phyloP scores from a whole-genome alignment of 2,113 vertebrate species.

The Dasyurus viverrinus region DNA sequence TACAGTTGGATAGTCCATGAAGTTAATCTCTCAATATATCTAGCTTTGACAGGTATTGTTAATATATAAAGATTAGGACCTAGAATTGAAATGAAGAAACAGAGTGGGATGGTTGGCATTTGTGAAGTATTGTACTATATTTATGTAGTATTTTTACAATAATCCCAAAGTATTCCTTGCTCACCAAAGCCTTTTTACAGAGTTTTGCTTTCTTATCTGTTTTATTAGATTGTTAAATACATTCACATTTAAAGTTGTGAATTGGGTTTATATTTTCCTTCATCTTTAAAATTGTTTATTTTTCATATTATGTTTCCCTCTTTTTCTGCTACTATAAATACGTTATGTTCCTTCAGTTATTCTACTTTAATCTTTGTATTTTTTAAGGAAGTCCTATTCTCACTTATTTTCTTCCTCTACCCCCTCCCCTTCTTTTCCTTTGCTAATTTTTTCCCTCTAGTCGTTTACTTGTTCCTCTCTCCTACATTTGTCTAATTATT shows the following conservation, averaged over 20 bases:
- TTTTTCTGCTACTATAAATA: background rate
- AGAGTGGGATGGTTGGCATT: background rate
- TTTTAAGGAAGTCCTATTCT: background rate
- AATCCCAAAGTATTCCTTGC: background rate
- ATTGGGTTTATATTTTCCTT: background rate
- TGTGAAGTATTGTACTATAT: background rate
- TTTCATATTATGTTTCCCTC: background rate
- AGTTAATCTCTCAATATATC: background rate
- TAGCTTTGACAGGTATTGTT: background rate
- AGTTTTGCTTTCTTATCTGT: background rate
- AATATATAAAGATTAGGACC: background rate
- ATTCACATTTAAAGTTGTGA: background rate
- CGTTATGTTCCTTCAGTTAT: background rate
- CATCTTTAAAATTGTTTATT: background rate
- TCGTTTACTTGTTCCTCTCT: background rate
- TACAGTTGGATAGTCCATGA: background rate
- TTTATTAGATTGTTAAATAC: background rate
- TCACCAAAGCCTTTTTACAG: background rate
- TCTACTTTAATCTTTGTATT: background rate
- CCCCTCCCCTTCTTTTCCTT: background rate
- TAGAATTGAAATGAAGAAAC: background rate
- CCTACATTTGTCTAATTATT: background rate
- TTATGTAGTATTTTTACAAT: background rate
- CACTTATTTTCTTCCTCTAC: background rate
- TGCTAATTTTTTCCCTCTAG: background rate